Conservation (phyloP, 2,888 invertebrate species). For the Himalopsyche anomala region DNA sequence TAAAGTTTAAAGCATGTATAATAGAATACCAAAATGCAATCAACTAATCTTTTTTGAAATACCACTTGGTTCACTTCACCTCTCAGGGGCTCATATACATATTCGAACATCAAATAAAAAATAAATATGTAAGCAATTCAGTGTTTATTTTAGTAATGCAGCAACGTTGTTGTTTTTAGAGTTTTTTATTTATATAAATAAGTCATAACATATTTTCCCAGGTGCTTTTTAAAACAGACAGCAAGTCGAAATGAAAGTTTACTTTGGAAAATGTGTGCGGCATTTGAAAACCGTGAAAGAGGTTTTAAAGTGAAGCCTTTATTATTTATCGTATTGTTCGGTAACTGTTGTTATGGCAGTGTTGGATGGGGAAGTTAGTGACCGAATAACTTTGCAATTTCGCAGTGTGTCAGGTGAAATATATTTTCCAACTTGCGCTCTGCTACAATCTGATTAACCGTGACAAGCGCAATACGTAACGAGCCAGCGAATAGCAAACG, state of each 20-base stretch:
- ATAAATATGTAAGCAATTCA: too few species aligned
- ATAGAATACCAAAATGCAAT: too few species aligned
- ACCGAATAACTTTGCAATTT: slow-evolving; percentile 62
- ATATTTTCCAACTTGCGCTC: slow-evolving; percentile 38
- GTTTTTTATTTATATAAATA: background rate
- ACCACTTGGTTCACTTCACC: too few species aligned
- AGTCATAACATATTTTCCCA: slow-evolving; percentile 6
- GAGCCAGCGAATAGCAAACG: slow-evolving; percentile 37
- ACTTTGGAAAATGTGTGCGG: slow-evolving; percentile 15
- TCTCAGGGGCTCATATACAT: too few species aligned
- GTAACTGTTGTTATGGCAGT: slow-evolving; percentile 49
- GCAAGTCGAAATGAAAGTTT: slow-evolving; percentile 14
- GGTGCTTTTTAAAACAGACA: background rate
- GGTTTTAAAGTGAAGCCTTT: slow-evolving; percentile 49
- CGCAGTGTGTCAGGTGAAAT: slow-evolving; percentile 61
- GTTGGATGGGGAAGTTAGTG: slow-evolving; percentile 53
- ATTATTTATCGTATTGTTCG: slow-evolving; percentile 54
- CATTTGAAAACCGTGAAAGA: slow-evolving; percentile 31
- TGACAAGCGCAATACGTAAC: slow-evolving; percentile 36
- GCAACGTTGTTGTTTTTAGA: background rate
- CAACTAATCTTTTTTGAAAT: too few species aligned
- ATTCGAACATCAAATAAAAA: too few species aligned
- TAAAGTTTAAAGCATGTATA: too few species aligned
- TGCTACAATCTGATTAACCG: slow-evolving; percentile 32
- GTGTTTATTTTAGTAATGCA: too few species aligned